Base-by-base conservation (phyloP, 2,797 vertebrate species). In the Carduelis carduelis region DNA sequence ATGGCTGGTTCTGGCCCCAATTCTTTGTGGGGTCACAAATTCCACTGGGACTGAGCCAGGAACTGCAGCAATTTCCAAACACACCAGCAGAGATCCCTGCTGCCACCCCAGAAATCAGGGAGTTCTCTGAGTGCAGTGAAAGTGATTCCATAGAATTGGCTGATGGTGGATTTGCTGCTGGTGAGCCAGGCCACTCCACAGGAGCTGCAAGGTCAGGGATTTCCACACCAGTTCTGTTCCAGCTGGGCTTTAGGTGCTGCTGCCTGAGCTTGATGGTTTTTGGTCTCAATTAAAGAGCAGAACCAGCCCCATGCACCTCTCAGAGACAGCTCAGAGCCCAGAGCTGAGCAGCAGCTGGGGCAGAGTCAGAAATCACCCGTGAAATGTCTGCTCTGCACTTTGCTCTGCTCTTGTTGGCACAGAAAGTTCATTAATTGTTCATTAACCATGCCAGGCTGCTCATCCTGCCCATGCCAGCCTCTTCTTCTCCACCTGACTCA, bases 1-100 rank as follows among this genome's bases (percentile, higher is more conserved):
- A 1, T 0, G 37, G 6, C 1, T 2, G 12, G 1, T 11, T 63
- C 13, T 39, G 14, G 14, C 30, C 32, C 27, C 12, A 0, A 32
- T 75, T 52, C 21, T 39, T 34, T 60, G 30, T 6, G 6, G 55
- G 59, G 26, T 55, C 22, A 41, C 32, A 76, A 37, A 60, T 49
- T 32, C 63, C 46, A 7, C 57, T 28, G 19, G 11, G 26, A 21
- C 43, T 23, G 10, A 76, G 27, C 11, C 71, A 49, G 44, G 65
- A 69, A 43, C 2, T 64, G 37, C 55, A 43, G 2, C 3, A 39
- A 24, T 28, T 49, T 19, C 60, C 86, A 28, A 21, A 22, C 14
- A 12, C 37, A 50, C 23, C 39, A 47, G 6, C 44, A 60, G 82
- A 53, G 6, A 46, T 30, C 23, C 17, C 46, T 27, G 43, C 21